phyloP scores from a whole-genome alignment of 2,797 vertebrate species.

The Dicrostonyx torquatus region DNA sequence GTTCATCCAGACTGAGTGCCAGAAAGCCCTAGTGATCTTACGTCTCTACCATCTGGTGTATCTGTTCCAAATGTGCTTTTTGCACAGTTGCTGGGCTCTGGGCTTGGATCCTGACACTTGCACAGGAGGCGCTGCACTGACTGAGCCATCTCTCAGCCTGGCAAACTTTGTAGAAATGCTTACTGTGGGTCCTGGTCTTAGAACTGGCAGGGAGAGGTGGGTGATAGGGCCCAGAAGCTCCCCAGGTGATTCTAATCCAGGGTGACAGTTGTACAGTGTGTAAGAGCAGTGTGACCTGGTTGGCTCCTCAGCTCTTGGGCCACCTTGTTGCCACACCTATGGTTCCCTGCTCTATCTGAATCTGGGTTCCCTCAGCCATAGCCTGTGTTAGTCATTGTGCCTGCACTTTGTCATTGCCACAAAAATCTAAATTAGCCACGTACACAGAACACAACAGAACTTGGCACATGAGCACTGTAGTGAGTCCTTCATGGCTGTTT shows the following conservation, averaged over 20 bases:
- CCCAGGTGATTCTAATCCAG: background rate
- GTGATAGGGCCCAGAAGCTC: background rate
- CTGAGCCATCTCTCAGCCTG: background rate
- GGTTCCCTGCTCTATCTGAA: background rate
- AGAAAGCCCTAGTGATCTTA: background rate
- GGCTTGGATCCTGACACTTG: background rate
- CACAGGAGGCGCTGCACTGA: background rate
- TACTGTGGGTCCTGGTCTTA: background rate
- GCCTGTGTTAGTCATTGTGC: background rate
- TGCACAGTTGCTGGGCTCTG: background rate
- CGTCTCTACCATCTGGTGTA: background rate
- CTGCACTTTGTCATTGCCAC: background rate
- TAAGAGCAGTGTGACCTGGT: background rate
- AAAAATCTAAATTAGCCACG: background rate
- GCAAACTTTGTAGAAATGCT: background rate
- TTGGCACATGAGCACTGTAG: background rate
- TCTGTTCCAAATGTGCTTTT: background rate
- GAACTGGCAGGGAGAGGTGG: too few relatives aligned
- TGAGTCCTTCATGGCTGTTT: background rate
- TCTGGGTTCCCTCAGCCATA: background rate
- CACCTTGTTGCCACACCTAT: background rate
- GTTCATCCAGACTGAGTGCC: background rate
- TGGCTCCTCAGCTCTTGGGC: background rate
- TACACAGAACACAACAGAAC: background rate
- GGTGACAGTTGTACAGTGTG: fast-evolving